These are phyloP conservation scores for Lysandra bellargus DNA, from an alignment of 2,888 invertebrate species.

Conservation along the genomic window DNA sequence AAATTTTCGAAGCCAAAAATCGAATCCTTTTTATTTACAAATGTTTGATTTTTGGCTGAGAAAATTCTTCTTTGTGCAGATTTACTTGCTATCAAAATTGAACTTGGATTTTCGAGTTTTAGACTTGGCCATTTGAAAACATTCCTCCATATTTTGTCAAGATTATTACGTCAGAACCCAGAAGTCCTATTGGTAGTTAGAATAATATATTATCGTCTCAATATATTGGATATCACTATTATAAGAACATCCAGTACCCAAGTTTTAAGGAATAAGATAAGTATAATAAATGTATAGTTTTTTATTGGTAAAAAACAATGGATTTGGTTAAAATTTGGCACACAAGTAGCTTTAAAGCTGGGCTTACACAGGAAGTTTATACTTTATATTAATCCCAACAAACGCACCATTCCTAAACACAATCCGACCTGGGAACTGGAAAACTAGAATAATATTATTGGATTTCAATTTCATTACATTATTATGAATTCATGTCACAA, in stretches of 20 bases:
- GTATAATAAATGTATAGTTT: neutral
- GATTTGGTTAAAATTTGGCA: slow-evolving; percentile 19
- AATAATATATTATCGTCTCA: neutral
- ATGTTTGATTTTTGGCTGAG: neutral
- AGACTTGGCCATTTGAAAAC: neutral
- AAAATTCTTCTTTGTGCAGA: neutral
- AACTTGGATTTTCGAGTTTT: neutral
- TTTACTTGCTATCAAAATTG: neutral
- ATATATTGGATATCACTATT: neutral
- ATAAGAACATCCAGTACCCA: slow-evolving; percentile 4
- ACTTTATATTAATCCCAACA: neutral
- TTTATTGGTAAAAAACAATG: neutral
- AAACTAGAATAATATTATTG: slow-evolving; percentile 1
- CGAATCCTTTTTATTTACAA: neutral
- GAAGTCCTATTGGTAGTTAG: neutral
- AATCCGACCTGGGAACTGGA: slow-evolving; percentile 4
- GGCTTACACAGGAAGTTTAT: neutral
- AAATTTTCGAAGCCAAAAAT: neutral
- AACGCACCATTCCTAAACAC: neutral
- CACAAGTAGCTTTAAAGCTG: neutral
- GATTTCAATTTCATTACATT: neutral
- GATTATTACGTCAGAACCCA: neutral
- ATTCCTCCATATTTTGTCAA: neutral
- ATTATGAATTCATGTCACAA: neutral
- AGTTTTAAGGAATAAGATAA: neutral